Base-by-base conservation (phyloP, 2,797 vertebrate species). In the Balearica regulorum region DNA sequence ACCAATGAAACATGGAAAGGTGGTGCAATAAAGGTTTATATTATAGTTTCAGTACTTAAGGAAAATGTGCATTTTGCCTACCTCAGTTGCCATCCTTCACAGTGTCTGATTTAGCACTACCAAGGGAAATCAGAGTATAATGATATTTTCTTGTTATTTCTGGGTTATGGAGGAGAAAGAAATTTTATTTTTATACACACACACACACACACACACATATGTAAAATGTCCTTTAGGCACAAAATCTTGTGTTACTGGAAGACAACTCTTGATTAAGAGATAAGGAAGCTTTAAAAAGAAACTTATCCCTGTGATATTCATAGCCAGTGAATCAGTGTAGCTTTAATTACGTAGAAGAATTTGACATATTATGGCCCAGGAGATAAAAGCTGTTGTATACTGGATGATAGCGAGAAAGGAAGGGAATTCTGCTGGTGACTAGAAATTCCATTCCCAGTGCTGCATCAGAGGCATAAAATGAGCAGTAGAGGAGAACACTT, bases 321-420 rank as follows among this genome's bases (percentile, higher is more conserved):
- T 84, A 93, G 92, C 71, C 75, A 92, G 89, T 93, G 83, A 92
- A 94, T 94, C 95, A 94, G 68, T n/a, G 69, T 91, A 71, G 84
- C 82, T 97, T 97, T 95, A 96, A 97, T 97, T 97, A 96, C 93
- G 91, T 71, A 90, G 85, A 96, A 95, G 84, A 92, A 88, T 93
- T 95, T 96, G 97, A 96, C 83, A 80, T 91, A 71, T 90, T 92
- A 82, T 19, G 77, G 95, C 94, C 92, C 87, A 83, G 80, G 95
- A 96, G 95, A 97, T 92, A 95, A 95, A 83, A 95, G 87, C 91
- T 78, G 88, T 94, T 22, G n/a, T 83, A 77, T 83, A 58, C 48
- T 92, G 44, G 71, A 91, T 94, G 78, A 92, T 46, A 90, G 90
- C 46, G 43, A 66, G 43, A 84, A 93, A 46, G 49, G 39, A n/a